phyloP scores from a whole-genome alignment of 2,797 vertebrate species.

The Argyrosomus regius region DNA sequence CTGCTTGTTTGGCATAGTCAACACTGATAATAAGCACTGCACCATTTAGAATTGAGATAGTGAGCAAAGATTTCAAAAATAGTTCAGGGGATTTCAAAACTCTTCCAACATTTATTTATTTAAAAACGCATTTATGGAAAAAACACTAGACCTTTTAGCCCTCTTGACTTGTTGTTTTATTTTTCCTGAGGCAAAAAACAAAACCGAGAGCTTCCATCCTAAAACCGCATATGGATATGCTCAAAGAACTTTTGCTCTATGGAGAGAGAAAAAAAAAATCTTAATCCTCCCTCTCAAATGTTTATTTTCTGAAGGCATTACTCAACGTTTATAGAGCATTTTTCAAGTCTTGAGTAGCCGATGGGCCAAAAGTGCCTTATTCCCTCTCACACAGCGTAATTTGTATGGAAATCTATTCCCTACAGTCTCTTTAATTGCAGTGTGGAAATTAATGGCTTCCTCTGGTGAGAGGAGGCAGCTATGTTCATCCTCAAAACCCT shows the following conservation, averaged over 20 bases:
- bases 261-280: slow-evolving; percentile 10
- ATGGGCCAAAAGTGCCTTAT: slow-evolving; percentile 47
- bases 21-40: slow-evolving; percentile 42
- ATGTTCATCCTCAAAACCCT: slow-evolving; percentile 56
- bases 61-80: slow-evolving; percentile 28
- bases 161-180: slow-evolving; percentile 61
- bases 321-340: slow-evolving; percentile 57
- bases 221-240: slow-evolving; percentile 61
- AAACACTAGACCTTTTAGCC: slow-evolving; percentile 59
- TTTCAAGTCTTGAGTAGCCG: slow-evolving; percentile 53
- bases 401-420: slow-evolving; percentile 66
- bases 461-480: slow-evolving; percentile 56
- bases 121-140: slow-evolving; percentile 54
- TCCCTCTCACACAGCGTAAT: slow-evolving; percentile 55
- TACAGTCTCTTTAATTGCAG: slow-evolving; percentile 61
- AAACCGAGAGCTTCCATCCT: slow-evolving; percentile 37
- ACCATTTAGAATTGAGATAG: slow-evolving; percentile 8
- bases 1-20: slow-evolving; percentile 33
- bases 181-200: slow-evolving; percentile 60
- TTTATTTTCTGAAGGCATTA: slow-evolving; percentile 71
- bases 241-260: slow-evolving; percentile 52
- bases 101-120: slow-evolving; percentile 34
- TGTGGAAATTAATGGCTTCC: slow-evolving; percentile 72
- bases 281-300: slow-evolving; percentile 58
- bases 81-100: slow-evolving; percentile 31